phyloP scores from a whole-genome alignment of 2,113 vertebrate genomes.

The Zosterops borbonicus region DNA sequence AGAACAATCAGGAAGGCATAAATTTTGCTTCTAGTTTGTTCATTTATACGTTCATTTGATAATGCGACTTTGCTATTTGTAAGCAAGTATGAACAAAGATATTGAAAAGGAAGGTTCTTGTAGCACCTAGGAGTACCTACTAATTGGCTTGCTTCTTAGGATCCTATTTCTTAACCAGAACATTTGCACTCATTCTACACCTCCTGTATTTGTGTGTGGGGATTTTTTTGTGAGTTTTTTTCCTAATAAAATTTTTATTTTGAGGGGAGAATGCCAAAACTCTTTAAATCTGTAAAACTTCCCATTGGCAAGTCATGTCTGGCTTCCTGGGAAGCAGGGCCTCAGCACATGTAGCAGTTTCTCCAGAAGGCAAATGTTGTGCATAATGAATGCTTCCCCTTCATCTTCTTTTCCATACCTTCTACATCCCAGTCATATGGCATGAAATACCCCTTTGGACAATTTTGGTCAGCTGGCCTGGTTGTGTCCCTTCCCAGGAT shows the following conservation, averaged over 20 bases:
- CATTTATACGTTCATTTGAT: not conserved
- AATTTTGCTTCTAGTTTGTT: not conserved
- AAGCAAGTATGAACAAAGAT: not conserved
- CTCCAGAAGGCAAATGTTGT: not conserved
- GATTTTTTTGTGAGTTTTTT: accelerated
- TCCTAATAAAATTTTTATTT: not conserved
- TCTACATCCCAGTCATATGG: not conserved
- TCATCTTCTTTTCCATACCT: not conserved
- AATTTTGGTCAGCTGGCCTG: not conserved
- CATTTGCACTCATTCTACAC: not conserved
- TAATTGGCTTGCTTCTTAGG: not conserved
- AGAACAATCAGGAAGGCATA: not conserved
- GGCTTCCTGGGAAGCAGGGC: not conserved
- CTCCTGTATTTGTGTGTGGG: not conserved
- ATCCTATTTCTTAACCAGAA: not conserved
- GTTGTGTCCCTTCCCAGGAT: not conserved
- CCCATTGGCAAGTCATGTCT: not conserved
- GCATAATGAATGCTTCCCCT: not conserved
- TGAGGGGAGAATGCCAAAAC: not conserved
- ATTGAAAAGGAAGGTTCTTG: not conserved
- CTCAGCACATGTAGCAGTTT: not conserved
- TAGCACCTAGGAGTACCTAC: not conserved
- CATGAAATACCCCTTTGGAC: not conserved
- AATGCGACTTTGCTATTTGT: not conserved
- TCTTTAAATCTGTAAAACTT: not conserved